phyloP scores from a whole-genome alignment of 2,113 vertebrate species.

The Sylvicapra grimmia region DNA sequence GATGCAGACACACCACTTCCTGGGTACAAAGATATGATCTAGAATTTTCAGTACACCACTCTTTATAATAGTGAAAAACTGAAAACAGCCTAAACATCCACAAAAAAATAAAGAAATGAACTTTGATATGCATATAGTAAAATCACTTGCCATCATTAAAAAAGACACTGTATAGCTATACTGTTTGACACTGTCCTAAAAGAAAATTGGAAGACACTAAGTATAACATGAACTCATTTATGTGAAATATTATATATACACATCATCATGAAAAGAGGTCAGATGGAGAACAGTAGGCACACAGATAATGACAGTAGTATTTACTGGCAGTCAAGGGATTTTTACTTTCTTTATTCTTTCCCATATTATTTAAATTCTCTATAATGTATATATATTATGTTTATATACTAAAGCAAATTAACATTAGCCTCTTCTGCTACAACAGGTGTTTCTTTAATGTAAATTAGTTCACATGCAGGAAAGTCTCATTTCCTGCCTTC shows the following conservation, averaged over 20 bases:
- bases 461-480: not conserved
- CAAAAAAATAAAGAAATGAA: not conserved
- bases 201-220: not conserved
- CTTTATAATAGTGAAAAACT: not conserved
- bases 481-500: not conserved
- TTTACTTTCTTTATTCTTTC: not conserved
- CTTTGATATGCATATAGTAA: not conserved
- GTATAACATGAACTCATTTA: not conserved
- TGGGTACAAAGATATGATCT: not conserved
- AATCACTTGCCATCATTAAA: not conserved
- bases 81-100: not conserved
- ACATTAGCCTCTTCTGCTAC: not conserved
- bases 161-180: not conserved
- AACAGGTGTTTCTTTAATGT: not conserved
- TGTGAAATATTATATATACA: not conserved
- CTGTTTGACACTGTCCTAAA: not conserved
- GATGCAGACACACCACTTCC: not conserved
- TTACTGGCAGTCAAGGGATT: not conserved
- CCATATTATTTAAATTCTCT: not conserved
- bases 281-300: not conserved
- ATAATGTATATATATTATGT: not conserved
- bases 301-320: not conserved
- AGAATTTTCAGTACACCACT: not conserved
- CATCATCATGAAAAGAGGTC: not conserved
- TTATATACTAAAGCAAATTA: not conserved